Evolutionary conservation across 2,797 vertebrate species (phyloP).

Genomic region (Oreochromis grahami): DNA sequence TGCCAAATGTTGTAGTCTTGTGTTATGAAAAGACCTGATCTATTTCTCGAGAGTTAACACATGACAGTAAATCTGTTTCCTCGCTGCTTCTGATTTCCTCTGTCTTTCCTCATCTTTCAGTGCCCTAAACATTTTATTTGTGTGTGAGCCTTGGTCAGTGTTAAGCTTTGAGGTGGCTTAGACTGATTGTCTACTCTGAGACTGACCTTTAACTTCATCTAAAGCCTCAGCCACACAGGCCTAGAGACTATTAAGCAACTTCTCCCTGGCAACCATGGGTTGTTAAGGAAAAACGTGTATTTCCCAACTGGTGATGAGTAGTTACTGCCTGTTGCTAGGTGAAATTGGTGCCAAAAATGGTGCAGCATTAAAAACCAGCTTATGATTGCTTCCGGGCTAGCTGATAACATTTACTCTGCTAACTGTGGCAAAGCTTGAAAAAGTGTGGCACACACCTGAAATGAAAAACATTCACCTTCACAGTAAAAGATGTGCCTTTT

Average conservation of each 20-base stretch:
- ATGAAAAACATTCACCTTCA: neutral
- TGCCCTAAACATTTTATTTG: neutral
- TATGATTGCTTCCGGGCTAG: fast-evolving
- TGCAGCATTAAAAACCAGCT: neutral
- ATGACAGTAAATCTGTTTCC: neutral
- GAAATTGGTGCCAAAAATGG: neutral
- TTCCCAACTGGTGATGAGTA: neutral
- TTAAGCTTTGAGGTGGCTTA: neutral
- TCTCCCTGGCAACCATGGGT: fast-evolving
- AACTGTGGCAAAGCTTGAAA: neutral
- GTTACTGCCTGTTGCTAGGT: neutral
- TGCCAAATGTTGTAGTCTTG: neutral
- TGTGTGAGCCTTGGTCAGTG: neutral
- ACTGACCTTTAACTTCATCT: neutral
- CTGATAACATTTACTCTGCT: neutral
- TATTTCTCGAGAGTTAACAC: neutral
- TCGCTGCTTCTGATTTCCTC: neutral
- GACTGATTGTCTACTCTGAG: neutral
- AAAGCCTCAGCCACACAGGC: neutral
- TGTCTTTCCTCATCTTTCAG: neutral
- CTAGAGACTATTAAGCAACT: fast-evolving
- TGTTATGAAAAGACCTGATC: neutral
- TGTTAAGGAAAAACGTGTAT: neutral
- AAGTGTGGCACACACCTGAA: neutral
- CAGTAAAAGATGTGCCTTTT: neutral